phyloP scores from a whole-genome alignment of 2,888 invertebrate genomes.

The Dione vanillae region DNA sequence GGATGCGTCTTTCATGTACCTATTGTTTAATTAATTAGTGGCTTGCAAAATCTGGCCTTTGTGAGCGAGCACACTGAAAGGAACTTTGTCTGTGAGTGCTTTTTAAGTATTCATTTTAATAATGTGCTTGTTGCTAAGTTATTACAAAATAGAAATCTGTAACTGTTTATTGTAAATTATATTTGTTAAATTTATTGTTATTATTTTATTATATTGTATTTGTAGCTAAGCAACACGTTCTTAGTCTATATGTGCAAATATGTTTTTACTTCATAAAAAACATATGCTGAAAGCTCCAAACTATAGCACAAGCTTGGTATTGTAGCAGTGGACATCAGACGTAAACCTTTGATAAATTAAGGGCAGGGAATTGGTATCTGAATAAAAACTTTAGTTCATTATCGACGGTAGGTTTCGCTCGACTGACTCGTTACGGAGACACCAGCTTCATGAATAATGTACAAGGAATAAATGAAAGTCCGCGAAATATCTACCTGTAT shows the following conservation, averaged over 20 bases:
- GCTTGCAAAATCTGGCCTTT: conserved; percentile 46
- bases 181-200: not conserved
- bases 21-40: conserved; percentile 64
- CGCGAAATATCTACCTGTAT: conserved; percentile 74
- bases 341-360: conserved; percentile 34
- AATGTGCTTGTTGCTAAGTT: conserved; percentile 5
- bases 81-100: conserved; percentile 8
- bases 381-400: conserved; percentile 68
- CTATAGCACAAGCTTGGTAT: conserved; percentile 8
- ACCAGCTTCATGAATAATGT: conserved; percentile 79
- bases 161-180: not conserved
- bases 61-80: conserved; percentile 28
- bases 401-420: conserved; percentile 71
- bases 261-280: not conserved
- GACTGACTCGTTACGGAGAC: conserved; percentile 77
- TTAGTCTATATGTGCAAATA: not conserved
- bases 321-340: conserved; percentile 1
- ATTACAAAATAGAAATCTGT: not conserved
- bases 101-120: conserved; percentile 20
- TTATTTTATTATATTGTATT: not conserved
- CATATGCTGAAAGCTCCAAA: not conserved
- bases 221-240: not conserved
- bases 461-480: conserved; percentile 73
- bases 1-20: conserved; percentile 55
- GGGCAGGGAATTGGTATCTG: conserved; percentile 40